Conservation (phyloP, 2,113 vertebrate species). For the Tetrax tetrax region DNA sequence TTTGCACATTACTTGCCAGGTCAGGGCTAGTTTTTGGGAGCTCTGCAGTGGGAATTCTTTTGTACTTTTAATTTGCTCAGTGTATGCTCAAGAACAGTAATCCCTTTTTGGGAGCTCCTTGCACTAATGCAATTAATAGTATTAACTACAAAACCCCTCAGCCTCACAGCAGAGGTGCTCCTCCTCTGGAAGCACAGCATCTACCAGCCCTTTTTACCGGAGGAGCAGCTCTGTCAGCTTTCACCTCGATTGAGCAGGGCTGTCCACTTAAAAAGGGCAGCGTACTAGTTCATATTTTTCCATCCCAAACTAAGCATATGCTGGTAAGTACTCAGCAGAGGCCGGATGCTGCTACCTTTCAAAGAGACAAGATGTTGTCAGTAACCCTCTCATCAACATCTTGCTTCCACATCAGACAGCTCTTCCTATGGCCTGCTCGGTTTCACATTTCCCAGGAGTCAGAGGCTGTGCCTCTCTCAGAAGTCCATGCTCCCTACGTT, state of each 20-base stretch:
- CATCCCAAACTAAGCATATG: background rate
- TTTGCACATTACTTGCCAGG: background rate
- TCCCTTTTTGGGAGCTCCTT: background rate
- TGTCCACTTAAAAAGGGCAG: background rate
- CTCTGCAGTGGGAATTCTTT: background rate
- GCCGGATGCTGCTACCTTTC: rapidly evolving
- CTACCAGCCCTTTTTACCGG: background rate
- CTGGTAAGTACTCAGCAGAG: background rate
- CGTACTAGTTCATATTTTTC: background rate
- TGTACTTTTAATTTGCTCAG: background rate
- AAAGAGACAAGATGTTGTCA: background rate
- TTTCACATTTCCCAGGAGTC: background rate
- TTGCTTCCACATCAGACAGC: background rate
- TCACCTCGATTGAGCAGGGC: background rate
- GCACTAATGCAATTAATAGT: background rate
- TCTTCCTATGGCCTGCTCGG: background rate
- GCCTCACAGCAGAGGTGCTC: background rate
- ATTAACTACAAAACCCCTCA: background rate
- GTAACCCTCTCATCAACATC: background rate
- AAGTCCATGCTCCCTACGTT: rapidly evolving
- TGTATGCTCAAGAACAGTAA: background rate
- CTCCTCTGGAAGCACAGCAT: background rate
- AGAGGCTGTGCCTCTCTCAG: background rate
- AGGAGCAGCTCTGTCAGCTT: background rate
- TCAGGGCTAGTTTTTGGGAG: background rate